Conservation (phyloP, 2,113 vertebrate species). For the Neomonachus schauinslandi region DNA sequence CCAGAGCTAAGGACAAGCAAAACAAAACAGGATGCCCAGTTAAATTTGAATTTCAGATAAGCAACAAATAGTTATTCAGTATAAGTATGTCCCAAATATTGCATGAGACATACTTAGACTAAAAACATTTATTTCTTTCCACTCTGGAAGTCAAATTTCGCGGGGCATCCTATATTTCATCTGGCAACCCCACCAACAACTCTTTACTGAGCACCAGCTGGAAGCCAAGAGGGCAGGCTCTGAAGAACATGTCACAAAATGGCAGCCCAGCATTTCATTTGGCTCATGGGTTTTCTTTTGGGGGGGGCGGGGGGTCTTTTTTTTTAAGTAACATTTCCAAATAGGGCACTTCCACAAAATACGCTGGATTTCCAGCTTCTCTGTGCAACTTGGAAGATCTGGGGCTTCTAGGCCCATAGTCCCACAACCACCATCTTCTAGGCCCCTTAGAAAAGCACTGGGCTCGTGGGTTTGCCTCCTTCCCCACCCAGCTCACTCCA, state of each 20-base stretch:
- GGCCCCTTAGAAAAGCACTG: neutral
- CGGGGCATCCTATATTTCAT: neutral
- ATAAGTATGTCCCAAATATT: neutral
- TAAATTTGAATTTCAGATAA: neutral
- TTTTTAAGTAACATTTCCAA: neutral
- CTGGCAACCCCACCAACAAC: neutral
- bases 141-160: neutral
- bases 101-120: neutral
- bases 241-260: fast-evolving
- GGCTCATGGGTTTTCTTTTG: neutral
- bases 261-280: neutral
- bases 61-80: neutral
- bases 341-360: neutral
- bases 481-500: neutral
- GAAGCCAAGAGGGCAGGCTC: neutral
- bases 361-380: neutral
- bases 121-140: neutral
- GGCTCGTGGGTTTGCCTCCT: neutral
- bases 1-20: neutral
- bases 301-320: neutral
- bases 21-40: neutral
- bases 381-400: neutral
- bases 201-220: neutral
- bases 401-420: neutral
- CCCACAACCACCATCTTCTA: neutral